Conservation (phyloP, 2,113 vertebrate species). For the Plotosus lineatus region DNA sequence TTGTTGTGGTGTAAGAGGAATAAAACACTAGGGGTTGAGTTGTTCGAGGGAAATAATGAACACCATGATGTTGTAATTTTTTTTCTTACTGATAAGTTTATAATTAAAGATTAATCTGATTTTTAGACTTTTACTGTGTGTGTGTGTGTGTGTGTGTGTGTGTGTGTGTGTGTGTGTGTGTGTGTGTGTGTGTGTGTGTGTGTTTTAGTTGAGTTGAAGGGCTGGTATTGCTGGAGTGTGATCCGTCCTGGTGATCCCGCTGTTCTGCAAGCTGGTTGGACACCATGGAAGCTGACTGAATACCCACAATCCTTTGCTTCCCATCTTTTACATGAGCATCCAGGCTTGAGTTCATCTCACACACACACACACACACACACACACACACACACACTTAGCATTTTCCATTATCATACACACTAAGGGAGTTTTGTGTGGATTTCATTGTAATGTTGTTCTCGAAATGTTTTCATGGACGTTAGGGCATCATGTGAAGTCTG, state of each 20-base stretch:
- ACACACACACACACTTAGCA: background rate
- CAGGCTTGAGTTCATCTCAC: conserved; percentile 20
- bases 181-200: conserved; percentile 33
- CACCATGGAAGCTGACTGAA: background rate
- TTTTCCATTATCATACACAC: background rate
- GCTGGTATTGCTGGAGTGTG: background rate
- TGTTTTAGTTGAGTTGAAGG: conserved; percentile 13
- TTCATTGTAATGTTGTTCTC: background rate
- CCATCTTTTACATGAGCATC: conserved; percentile 24
- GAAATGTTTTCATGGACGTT: background rate
- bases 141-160: too few species aligned
- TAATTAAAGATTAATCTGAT: background rate
- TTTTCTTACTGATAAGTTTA: background rate
- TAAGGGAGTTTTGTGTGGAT: background rate
- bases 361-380: background rate
- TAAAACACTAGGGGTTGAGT: background rate
- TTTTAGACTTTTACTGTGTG: background rate
- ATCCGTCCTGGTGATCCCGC: conserved; percentile 22
- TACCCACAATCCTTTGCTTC: conserved; percentile 36
- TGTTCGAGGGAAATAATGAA: background rate
- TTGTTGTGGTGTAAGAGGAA: background rate
- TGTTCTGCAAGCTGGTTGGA: conserved; percentile 25
- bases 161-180: background rate
- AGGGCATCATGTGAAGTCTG: background rate
- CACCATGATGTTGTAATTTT: background rate